A percentile compares a stretch with the other conserved stretches of the same genome.
Conservation (phyloP, 2,113 vertebrate genomes). For the Engystomops pustulosus region DNA sequence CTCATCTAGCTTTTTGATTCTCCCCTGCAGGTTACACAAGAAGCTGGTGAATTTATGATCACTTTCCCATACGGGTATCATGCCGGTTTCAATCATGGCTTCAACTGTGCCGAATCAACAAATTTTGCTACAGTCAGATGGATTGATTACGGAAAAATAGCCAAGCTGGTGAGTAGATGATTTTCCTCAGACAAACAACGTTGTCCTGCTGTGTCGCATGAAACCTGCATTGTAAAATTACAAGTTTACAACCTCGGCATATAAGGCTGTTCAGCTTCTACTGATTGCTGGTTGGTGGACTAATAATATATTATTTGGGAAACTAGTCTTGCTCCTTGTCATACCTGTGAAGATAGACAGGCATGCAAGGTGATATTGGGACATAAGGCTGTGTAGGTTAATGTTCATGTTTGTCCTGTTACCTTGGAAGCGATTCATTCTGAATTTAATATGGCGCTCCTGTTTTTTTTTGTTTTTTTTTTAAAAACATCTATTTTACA, state of each 20-base stretch:
- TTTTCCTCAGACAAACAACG: slow-evolving; percentile 46
- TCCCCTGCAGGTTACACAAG: slow-evolving; percentile 87
- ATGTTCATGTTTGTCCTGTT: neutral
- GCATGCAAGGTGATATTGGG: neutral
- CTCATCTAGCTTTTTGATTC: slow-evolving; percentile 32
- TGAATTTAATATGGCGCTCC: too few species aligned
- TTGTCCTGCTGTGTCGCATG: slow-evolving; percentile 55
- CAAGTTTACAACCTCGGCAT: slow-evolving; percentile 44
- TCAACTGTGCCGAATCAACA: slow-evolving; percentile 98
- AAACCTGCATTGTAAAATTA: slow-evolving; percentile 60
- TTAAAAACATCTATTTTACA: too few species aligned
- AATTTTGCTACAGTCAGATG: slow-evolving; percentile 96
- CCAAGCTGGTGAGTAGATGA: slow-evolving; percentile 80
- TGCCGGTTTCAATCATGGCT: slow-evolving; percentile 97
- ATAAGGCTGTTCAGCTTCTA: slow-evolving; percentile 43
- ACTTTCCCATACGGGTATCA: slow-evolving; percentile 98
- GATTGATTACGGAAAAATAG: slow-evolving; percentile 97
- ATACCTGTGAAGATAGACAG: neutral
- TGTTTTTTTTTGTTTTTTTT: too few species aligned
- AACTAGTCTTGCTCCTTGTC: slow-evolving; percentile 23
- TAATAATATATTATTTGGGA: slow-evolving; percentile 48
- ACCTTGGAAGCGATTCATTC: neutral
- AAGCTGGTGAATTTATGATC: slow-evolving; percentile 96
- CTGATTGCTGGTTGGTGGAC: slow-evolving; percentile 48
- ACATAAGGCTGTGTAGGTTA: neutral